Base-by-base conservation (phyloP, 1,140 invertebrate species). In the Drosophila varians region DNA sequence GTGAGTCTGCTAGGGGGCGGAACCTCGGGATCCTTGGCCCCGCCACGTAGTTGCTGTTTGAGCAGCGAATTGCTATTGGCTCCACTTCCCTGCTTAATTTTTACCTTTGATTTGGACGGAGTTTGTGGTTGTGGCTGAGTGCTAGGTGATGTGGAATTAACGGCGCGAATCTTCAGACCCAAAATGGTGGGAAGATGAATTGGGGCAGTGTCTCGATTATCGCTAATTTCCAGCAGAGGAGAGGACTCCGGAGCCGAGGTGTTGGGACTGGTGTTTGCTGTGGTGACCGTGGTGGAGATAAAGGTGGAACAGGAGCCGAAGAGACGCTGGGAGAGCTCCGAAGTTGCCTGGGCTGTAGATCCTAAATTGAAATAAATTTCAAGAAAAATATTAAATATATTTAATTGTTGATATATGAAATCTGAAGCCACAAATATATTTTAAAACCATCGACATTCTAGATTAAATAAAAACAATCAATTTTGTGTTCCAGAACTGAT, bases 21-120 rank as follows among this genome's bases (percentile, higher is more conserved):
- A 1, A 68, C 16, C 23, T 90, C 88, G 6, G 82, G 66, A 47
- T 90, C 89, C 71, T 87, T 90, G 18, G 79, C 60, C 74, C 87
- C 94, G 91, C 60, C 68, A 3, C 86, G 76, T 14, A 90, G 49
- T 51, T 90, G 89, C 54, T 90, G 89, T 40, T 89, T 88, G 3
- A 90, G 65, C 31, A 90, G 42, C 91, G 91, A 56, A 25, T 90
- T 93, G 91, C 65, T 90, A 57, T 31, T 54, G 43, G 25, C 45
- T 38, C 48, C 57, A 4, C 9, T 12, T 0, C 21, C 46, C 21
- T 75, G 61, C 43, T 52, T 64, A 40, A 34, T 16, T 23, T 68
- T 68, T 9, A 47, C 16, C 21, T 68, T 68, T 1, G 61, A 53
- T 8, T 68, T 68, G 1, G 61, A 26, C 1, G 34, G 57, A 6